Conservation (phyloP, 2,113 vertebrate genomes). For the Cheirogaleus medius region DNA sequence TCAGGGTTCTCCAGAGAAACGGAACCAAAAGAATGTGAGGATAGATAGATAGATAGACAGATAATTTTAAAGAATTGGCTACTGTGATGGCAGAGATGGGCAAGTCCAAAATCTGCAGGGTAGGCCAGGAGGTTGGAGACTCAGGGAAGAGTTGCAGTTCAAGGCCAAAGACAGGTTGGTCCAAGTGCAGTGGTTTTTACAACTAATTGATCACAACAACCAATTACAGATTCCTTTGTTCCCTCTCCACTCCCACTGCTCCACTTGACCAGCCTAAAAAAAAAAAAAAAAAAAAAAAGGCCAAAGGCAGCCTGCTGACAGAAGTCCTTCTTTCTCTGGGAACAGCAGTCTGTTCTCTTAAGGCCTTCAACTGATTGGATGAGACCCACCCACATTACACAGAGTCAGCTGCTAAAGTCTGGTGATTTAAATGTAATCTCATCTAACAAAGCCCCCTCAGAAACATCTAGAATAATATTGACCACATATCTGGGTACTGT, state of each 20-base stretch:
- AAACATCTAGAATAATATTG: not conserved
- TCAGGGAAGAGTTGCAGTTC: not conserved
- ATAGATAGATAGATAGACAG: not conserved
- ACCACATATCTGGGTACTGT: not conserved
- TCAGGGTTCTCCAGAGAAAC: not conserved
- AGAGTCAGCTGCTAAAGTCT: not conserved
- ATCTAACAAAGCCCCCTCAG: not conserved
- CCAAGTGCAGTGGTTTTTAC: no score
- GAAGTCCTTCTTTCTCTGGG: no score
- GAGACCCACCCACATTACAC: not conserved
- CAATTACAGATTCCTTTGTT: no score
- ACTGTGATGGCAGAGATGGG: not conserved
- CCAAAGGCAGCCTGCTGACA: not conserved
- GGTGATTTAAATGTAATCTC: not conserved
- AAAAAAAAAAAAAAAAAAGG: no score
- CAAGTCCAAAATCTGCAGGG: not conserved
- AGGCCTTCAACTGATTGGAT: not conserved
- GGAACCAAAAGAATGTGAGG: not conserved
- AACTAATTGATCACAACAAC: no score
- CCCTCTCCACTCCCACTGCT: no score
- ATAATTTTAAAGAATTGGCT: no score
- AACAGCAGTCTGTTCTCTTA: not conserved
- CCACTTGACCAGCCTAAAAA: no score
- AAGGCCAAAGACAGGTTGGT: not conserved
- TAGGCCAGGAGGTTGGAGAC: not conserved